A percentile compares a stretch with the other conserved stretches of the same genome.
These are phyloP conservation scores for Enteromius viviparus DNA, from an alignment of 2,797 vertebrate genomes.

Conservation along the genomic window DNA sequence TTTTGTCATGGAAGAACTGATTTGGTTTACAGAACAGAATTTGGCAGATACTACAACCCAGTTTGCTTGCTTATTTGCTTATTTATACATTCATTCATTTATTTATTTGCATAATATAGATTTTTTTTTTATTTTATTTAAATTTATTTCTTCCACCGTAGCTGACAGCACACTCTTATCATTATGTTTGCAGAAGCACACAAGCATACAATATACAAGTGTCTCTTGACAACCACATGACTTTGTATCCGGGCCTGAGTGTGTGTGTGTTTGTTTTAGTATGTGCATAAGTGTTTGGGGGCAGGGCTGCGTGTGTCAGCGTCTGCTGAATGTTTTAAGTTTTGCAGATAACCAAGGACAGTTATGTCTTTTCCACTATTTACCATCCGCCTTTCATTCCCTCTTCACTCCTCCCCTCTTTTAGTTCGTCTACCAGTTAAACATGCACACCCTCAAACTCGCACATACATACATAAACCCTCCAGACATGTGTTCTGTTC, in stretches of 20 bases:
- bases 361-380: constrained; percentile 5
- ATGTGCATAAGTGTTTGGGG: neutral
- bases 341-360: constrained; percentile 24
- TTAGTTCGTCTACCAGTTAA: neutral
- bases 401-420: constrained; percentile 3
- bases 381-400: neutral
- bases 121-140: neutral
- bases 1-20: neutral
- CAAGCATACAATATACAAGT: neutral
- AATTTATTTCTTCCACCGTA: neutral
- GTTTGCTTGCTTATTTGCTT: neutral
- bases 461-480: neutral
- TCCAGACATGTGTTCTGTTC: neutral
- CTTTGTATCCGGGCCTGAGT: neutral
- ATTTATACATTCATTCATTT: neutral
- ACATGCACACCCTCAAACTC: neutral
- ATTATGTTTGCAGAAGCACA: constrained; percentile 20
- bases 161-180: neutral
- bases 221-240: constrained; percentile 27
- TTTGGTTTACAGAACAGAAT: neutral
- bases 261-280: constrained; percentile 9
- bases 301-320: neutral
- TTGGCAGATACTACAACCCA: neutral
- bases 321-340: constrained; percentile 1
- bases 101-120: neutral